A percentile compares a stretch with the other conserved stretches of the same genome.
Conservation (phyloP, 2,888 invertebrate species). For the Syrista parreyssii region DNA sequence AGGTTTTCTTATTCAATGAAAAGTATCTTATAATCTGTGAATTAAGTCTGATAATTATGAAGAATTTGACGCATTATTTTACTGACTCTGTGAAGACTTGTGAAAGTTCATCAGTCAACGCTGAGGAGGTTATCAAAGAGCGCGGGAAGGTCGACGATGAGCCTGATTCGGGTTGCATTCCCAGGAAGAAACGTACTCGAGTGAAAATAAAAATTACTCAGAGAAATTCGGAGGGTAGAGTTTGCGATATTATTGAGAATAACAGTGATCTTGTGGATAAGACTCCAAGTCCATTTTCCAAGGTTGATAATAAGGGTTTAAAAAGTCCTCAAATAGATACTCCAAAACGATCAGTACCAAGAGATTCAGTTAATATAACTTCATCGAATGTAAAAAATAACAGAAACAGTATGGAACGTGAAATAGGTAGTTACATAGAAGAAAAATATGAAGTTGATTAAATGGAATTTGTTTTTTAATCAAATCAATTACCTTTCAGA, state of each 20-base stretch:
- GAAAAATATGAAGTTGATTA: neutral
- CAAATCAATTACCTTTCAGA: neutral
- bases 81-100: constrained; percentile 36
- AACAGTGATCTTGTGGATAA: constrained; percentile 45
- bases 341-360: constrained; percentile 20
- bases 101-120: constrained; percentile 20
- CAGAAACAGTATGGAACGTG: neutral
- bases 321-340: constrained; percentile 20
- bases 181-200: constrained; percentile 39
- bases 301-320: constrained; percentile 8
- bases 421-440: neutral
- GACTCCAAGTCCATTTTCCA: constrained; percentile 43
- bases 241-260: constrained; percentile 45
- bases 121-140: constrained; percentile 26
- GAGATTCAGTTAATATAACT: neutral
- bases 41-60: constrained; percentile 38
- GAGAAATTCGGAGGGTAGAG: constrained; percentile 23
- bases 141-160: constrained; percentile 16
- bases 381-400: neutral
- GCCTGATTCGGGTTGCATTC: neutral
- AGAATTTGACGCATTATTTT: constrained; percentile 54
- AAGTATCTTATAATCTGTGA: neutral
- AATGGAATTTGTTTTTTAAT: neutral
- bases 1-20: neutral
- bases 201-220: constrained; percentile 49